Conservation (phyloP, 2,113 vertebrate species). For the Dromiciops gliroides region DNA sequence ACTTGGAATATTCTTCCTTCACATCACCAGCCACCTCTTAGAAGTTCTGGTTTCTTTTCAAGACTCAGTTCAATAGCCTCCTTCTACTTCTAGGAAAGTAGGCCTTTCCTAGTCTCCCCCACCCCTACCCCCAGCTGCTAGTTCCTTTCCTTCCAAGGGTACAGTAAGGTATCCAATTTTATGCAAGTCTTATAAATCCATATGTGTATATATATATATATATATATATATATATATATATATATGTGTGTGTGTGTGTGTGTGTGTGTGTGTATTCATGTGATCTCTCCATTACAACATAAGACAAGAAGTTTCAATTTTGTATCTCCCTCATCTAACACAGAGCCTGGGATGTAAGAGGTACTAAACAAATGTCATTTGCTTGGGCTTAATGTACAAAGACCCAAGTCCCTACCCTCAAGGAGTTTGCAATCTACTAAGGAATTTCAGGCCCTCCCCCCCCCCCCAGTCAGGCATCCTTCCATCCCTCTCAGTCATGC, state of each 20-base stretch:
- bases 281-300: not conserved
- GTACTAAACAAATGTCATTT: not conserved
- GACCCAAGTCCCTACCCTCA: constrained; percentile 32
- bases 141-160: not conserved
- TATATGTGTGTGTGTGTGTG: no score
- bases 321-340: not conserved
- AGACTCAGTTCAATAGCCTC: not conserved
- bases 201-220: no score
- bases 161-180: not conserved
- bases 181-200: not conserved
- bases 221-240: no score
- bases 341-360: not conserved
- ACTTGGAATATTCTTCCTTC: no score
- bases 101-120: not conserved
- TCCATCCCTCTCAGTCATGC: no score
- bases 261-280: no score
- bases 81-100: no score
- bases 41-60: not conserved
- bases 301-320: no score
- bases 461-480: not conserved
- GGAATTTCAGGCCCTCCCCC: not conserved
- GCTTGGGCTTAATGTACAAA: not conserved
- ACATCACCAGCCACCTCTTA: no score
- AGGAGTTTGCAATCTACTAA: not conserved
- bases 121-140: no score